A percentile compares a stretch with the other conserved stretches of the same genome.
These are phyloP conservation scores for Drosophila limbata DNA, from an alignment of 2,888 invertebrate species.

Conservation along the genomic window DNA sequence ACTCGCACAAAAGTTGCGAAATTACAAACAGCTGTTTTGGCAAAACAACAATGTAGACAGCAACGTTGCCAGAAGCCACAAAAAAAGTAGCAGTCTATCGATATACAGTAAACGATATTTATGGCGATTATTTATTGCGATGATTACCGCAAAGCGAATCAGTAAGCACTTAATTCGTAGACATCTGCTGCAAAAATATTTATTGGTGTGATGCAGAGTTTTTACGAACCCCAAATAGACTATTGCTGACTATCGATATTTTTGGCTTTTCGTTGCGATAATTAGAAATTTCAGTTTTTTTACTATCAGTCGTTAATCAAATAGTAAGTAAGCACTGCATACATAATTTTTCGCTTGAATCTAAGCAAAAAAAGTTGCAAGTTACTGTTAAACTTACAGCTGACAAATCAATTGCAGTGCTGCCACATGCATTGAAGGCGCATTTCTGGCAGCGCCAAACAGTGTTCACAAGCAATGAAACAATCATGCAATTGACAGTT, in stretches of 20 bases:
- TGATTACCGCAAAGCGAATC: neutral
- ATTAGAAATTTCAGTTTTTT: neutral
- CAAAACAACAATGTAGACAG: neutral
- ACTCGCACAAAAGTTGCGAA: conserved; percentile 43
- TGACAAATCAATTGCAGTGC: neutral
- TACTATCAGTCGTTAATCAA: neutral
- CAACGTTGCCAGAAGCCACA: conserved; percentile 16
- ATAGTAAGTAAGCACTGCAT: neutral
- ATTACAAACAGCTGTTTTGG: conserved; percentile 44
- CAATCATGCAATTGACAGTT: neutral
- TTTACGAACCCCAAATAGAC: too few relatives aligned
- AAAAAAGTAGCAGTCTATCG: conserved; percentile 16
- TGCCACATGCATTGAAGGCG: conserved; percentile 1
- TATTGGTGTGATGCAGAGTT: too few relatives aligned
- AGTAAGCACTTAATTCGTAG: too few relatives aligned
- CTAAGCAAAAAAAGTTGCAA: neutral
- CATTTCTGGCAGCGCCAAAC: conserved; percentile 10
- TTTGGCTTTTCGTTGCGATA: neutral
- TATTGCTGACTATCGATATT: neutral
- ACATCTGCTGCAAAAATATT: too few relatives aligned
- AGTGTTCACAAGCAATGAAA: neutral
- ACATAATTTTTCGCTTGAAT: neutral
- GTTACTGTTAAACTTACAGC: neutral
- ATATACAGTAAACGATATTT: neutral
- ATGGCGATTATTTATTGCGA: too few relatives aligned